Percentiles rank a stretch among this genome's conserved stretches.
Evolutionary conservation across 2,113 vertebrate species (phyloP).

Genomic region (Pseudopodoces humilis): DNA sequence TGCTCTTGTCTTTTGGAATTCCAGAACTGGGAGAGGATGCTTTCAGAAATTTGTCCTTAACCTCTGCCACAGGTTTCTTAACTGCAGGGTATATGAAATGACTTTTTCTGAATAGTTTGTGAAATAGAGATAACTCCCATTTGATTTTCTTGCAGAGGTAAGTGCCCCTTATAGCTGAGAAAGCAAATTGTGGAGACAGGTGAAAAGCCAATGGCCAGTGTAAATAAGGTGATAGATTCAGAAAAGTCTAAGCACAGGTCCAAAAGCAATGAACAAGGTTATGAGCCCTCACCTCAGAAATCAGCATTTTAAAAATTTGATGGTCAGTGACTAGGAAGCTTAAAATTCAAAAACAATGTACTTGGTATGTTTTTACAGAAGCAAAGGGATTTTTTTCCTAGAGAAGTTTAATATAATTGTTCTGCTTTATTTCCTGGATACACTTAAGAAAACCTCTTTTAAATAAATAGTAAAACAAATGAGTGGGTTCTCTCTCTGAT

Average conservation of each 20-base stretch:
- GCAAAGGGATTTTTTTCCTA: background rate
- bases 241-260: background rate
- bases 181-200: background rate
- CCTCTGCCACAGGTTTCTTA: background rate
- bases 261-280: background rate
- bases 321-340: background rate
- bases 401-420: background rate
- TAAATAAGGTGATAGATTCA: background rate
- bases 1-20: background rate
- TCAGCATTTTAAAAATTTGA: conserved; percentile 20
- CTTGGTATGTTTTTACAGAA: background rate
- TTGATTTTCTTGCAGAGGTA: background rate
- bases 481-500: background rate
- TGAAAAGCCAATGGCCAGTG: background rate
- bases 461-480: background rate
- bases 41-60: conserved; percentile 10
- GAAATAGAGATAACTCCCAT: background rate
- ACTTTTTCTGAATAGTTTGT: background rate
- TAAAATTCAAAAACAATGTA: background rate
- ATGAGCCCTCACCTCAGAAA: background rate
- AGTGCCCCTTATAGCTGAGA: background rate
- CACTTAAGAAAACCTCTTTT: background rate
- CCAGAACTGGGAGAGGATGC: background rate
- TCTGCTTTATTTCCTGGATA: background rate
- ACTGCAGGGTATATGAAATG: background rate